A percentile compares a stretch with the other conserved stretches of the same genome.
Conservation (phyloP, 2,797 vertebrate species). For the Dipus sagitta region DNA sequence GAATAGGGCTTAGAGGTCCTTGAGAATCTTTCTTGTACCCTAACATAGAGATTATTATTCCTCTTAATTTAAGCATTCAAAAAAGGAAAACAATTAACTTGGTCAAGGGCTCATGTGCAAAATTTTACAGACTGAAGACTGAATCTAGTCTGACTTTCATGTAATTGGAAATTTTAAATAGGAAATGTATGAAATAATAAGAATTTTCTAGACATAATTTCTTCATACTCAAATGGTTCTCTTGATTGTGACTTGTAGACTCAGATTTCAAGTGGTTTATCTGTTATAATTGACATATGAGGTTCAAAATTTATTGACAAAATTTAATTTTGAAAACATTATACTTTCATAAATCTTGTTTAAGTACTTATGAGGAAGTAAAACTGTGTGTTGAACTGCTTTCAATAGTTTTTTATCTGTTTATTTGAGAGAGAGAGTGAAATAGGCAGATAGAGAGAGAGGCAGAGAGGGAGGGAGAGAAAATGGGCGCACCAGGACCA, state of each 20-base stretch:
- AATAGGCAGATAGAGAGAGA: too few relatives aligned
- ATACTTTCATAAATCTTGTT: neutral
- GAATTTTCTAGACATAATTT: neutral
- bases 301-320: neutral
- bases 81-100: neutral
- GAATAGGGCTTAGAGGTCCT: neutral
- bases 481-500: too few relatives aligned
- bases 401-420: neutral
- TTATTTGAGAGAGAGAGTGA: too few relatives aligned
- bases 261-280: neutral
- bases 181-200: neutral
- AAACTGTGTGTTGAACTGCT: neutral
- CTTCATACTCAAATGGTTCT: neutral
- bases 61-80: neutral
- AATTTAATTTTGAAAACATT: neutral
- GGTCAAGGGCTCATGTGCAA: neutral
- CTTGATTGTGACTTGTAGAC: neutral
- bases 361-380: neutral
- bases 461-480: too few relatives aligned
- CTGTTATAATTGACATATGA: neutral
- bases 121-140: neutral
- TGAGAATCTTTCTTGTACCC: neutral
- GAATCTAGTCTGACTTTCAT: neutral
- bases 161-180: constrained; percentile 4
- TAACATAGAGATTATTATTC: neutral